Conservation (phyloP, 2,113 vertebrate species). For the Tragelaphus scriptus region DNA sequence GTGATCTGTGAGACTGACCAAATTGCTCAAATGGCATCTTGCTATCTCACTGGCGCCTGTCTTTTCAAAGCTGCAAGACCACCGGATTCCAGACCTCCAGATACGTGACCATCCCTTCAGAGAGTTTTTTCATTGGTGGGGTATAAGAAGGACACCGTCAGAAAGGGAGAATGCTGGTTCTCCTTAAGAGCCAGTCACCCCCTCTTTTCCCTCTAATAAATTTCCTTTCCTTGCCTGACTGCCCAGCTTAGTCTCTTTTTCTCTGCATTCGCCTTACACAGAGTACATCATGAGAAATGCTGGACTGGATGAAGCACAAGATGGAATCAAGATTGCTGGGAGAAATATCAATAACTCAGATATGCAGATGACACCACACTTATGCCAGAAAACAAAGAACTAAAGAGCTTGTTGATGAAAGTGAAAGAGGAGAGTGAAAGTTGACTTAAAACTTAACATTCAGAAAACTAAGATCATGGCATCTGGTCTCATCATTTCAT, state of each 20-base stretch:
- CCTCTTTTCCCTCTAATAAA: background rate
- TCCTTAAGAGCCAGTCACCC: background rate
- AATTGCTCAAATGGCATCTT: background rate
- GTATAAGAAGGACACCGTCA: background rate
- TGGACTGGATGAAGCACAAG: background rate
- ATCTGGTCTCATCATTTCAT: background rate
- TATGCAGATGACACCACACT: background rate
- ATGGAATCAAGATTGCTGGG: background rate
- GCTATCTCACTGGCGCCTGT: background rate
- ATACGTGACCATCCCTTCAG: background rate
- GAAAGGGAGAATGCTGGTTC: background rate
- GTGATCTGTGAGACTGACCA: background rate
- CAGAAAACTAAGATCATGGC: background rate
- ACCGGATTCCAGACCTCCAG: background rate
- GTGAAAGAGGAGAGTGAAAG: background rate
- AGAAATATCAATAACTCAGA: background rate
- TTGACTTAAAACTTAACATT: background rate
- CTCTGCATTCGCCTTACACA: background rate
- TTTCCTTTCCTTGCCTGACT: background rate
- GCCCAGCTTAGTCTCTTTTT: background rate
- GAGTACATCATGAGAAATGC: background rate
- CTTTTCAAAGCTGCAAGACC: background rate
- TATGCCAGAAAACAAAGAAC: background rate
- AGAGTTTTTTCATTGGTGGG: background rate
- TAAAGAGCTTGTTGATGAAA: background rate